These are phyloP conservation scores for Anhinga rufa DNA, from an alignment of 2,113 vertebrate species.

Conservation along the genomic window DNA sequence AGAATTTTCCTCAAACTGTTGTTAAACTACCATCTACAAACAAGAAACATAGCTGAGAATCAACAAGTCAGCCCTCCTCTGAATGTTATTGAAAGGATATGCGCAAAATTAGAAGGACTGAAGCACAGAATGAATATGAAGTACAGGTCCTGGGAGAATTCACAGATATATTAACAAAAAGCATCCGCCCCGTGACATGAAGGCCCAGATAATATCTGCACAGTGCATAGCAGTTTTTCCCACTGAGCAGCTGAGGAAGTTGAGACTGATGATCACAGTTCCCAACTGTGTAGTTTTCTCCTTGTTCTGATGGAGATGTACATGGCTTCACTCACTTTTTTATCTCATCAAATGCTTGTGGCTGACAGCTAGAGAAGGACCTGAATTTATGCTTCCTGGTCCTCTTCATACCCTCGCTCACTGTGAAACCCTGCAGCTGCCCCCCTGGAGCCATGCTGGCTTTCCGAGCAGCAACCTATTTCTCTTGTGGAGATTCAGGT, in stretches of 20 bases:
- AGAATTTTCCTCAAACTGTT: neutral
- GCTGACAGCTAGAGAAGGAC: neutral
- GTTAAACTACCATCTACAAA: neutral
- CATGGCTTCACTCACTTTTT: neutral
- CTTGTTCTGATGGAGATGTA: neutral
- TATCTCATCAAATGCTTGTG: neutral
- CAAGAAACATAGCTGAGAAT: neutral
- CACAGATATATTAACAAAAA: neutral
- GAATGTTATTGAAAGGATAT: neutral
- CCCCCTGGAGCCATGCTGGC: neutral
- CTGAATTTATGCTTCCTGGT: neutral
- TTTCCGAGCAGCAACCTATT: neutral
- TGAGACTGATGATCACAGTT: neutral
- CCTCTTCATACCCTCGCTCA: neutral
- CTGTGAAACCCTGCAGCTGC: neutral
- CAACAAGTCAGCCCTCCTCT: neutral
- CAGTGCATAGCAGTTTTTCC: neutral
- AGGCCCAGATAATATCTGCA: neutral
- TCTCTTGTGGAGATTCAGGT: neutral
- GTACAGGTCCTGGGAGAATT: neutral
- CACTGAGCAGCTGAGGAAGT: neutral
- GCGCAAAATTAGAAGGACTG: neutral
- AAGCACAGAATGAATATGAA: neutral
- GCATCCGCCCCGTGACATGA: neutral
- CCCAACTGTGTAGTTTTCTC: neutral